Base-by-base conservation (phyloP, 2,888 invertebrate genomes). In the Malacosoma neustria region DNA sequence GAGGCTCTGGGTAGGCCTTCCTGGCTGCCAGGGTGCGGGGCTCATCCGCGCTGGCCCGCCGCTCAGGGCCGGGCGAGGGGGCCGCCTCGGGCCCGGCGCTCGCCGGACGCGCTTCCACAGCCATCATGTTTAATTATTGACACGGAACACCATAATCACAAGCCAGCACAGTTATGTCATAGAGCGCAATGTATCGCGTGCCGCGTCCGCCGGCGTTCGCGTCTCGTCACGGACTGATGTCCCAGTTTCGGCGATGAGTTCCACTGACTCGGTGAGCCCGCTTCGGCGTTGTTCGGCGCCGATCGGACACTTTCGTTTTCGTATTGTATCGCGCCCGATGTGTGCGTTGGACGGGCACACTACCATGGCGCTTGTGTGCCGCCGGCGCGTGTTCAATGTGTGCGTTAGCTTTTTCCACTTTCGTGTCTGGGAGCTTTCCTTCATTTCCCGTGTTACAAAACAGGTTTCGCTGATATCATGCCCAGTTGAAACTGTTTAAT, bases 241-340 rank as follows among this genome's bases (percentile, higher is more conserved):
- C 89, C 88, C 89, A 89, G 87, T 88, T 89, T 87, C 81, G 72
- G 61, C 80, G 79, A 71, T 73, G 81, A 86, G 84, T 85, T 85
- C 81, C 61, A 86, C 84, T 79, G 80, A 81, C 82, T 87, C 72
- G 74, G 86, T 82, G 75, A 81, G 84, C 79, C 71, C 61, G 69
- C 70, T 67, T 86, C 87, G 87, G 74, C 72, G 57, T 45, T 54
- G 59, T 51, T 85, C 86, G 86, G 67, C 72, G 57, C 45, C 55
- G 59, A 51, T 85, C 86, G 86, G 67, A 61, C 79, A 85, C 86
- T 87, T 86, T 87, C 86, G 84, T 85, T 87, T 87, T 87, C 87
- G 75, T 77, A 67, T 22, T 7, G 22, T 62, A 52, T 70, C 54
- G 59, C 61, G 57, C 61, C 47, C 49, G n/a, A n/a, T n/a, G 70